phyloP scores from a whole-genome alignment of 1,140 invertebrate genomes.

The Eumeta japonica region DNA sequence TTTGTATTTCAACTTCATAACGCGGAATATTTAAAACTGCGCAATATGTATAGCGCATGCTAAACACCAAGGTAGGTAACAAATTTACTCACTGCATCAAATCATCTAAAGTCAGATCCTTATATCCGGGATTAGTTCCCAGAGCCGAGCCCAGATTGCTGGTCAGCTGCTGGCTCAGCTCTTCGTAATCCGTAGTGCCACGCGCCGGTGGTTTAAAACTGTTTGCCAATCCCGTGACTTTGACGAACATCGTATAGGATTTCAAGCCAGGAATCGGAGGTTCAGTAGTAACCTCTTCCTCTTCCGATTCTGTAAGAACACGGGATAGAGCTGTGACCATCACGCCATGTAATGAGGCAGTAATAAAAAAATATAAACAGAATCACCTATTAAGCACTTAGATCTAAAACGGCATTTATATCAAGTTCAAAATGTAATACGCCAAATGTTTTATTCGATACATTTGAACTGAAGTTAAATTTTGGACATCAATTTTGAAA shows the following conservation, averaged over 20 bases:
- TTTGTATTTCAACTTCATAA: too few relatives aligned
- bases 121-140: constrained; percentile 69
- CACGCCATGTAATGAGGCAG: too few relatives aligned
- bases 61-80: background rate
- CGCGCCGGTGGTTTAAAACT: constrained; percentile 69
- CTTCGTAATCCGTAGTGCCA: constrained; percentile 70
- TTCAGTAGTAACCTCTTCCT: constrained; percentile 60
- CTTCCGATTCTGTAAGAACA: constrained; percentile 27
- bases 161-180: constrained; percentile 68
- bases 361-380: too few relatives aligned
- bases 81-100: constrained; percentile 66
- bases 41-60: background rate
- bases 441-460: too few relatives aligned
- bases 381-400: too few relatives aligned
- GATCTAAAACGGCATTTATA: background rate
- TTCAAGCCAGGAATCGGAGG: constrained; percentile 57
- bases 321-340: too few relatives aligned
- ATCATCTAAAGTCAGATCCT: constrained; percentile 66
- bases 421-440: too few relatives aligned
- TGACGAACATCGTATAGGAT: constrained; percentile 71
- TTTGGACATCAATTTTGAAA: too few relatives aligned
- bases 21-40: too few relatives aligned
- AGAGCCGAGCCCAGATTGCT: constrained; percentile 66
- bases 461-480: too few relatives aligned
- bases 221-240: constrained; percentile 73